Base-by-base conservation (phyloP, 2,888 invertebrate species). In the Emmelina monodactyla region DNA sequence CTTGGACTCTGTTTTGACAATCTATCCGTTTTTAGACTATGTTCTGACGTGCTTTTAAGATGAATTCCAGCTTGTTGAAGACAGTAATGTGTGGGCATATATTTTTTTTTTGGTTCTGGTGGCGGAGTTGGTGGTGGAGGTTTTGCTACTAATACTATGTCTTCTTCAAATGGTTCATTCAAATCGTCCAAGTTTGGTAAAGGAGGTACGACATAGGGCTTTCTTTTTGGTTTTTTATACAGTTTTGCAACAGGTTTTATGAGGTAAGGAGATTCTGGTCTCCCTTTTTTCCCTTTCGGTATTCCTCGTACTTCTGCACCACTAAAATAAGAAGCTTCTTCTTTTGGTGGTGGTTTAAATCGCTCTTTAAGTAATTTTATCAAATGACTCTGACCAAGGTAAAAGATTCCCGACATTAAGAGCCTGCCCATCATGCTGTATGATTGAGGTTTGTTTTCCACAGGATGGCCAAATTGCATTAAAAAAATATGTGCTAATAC, bases 401-500 rank as follows among this genome's bases (percentile, higher is more conserved):
- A 73, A 13, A 66, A 46, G 38, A 78, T 72, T 7, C 51, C 55
- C 3, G 76, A 70, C n/a, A 75, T 36, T 34, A 78, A 55, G 3
- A 76, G 55, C 39, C 52, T 62, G 2, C 64, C 71, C 38, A 72
- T 76, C 1, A 71, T 51, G 40, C 45, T 42, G 35, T 78, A 76
- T 1, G 52, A 50, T 10, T 39, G 12, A 13, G 59, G 56, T 45
- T 61, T 70, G 1, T 56, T 60, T 19, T 70, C 66, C 30, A 72
- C 58, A 1, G 57, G 38, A 38, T 67, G 64, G 1, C 67, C 67
- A 39, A 55, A 71, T 2, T 45, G 58, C 30, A 54, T 31, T 2
- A 47, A 42, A 44, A 67, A 78, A n/a, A 78, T 44, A 32, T 70
- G 58, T 14, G 75, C 64, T 1, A 78, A 48, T 70, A 73, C 64